These are phyloP conservation scores for Lepas anatifera DNA, from an alignment of 2,888 invertebrate genomes.

Conservation along the genomic window DNA sequence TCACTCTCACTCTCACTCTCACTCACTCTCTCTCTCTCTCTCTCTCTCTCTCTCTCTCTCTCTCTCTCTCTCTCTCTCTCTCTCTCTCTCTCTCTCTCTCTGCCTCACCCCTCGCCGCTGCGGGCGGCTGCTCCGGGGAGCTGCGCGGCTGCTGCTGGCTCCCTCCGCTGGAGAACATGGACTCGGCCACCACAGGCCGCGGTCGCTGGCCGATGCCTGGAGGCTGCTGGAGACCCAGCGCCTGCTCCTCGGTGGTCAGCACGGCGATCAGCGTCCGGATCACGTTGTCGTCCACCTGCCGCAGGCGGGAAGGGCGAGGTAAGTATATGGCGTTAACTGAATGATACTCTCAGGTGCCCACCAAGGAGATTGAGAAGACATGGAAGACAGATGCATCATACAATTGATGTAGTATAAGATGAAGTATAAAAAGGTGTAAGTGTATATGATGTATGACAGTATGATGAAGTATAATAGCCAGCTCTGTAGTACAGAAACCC, in stretches of 20 bases:
- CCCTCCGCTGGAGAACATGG: neutral
- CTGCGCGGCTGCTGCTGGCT: neutral
- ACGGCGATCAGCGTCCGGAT: conserved; percentile 52
- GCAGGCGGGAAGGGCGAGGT: neutral
- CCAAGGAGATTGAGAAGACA: too few species aligned
- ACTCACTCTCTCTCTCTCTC: neutral
- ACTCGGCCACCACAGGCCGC: conserved; percentile 40
- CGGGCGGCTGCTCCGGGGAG: neutral
- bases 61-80: neutral
- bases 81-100: neutral
- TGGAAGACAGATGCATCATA: too few species aligned
- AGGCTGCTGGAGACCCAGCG: conserved; percentile 54
- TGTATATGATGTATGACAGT: too few species aligned
- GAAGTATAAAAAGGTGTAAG: too few species aligned
- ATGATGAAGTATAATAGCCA: too few species aligned
- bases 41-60: neutral
- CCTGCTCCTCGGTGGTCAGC: conserved; percentile 56
- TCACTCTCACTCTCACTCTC: neutral
- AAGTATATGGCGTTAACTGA: too few species aligned
- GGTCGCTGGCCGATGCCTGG: conserved; percentile 63
- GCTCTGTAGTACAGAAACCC: too few species aligned
- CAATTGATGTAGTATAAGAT: too few species aligned
- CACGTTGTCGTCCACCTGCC: conserved; percentile 49
- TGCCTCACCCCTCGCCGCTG: too few species aligned
- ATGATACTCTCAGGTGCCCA: too few species aligned